phyloP scores from a whole-genome alignment of 2,888 invertebrate genomes.

The Nymphalis c-album region DNA sequence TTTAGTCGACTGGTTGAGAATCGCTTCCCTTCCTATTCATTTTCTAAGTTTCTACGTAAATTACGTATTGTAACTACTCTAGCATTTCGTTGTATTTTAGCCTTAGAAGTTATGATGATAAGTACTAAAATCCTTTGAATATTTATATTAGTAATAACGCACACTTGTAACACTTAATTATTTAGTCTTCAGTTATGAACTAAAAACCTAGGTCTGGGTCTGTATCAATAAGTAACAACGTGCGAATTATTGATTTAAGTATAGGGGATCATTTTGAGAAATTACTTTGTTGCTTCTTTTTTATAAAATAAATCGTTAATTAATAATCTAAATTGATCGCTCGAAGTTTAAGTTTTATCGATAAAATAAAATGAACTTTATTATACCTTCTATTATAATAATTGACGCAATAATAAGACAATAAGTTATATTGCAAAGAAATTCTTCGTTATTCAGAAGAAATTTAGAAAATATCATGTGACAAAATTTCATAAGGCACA shows the following conservation, averaged over 20 bases:
- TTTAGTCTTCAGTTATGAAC: neutral
- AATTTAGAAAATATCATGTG: too few species aligned
- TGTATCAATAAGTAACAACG: too few species aligned
- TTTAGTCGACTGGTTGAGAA: neutral
- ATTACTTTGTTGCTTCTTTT: too few species aligned
- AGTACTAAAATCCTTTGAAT: neutral
- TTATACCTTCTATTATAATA: too few species aligned
- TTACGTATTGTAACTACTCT: neutral
- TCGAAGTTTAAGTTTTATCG: too few species aligned
- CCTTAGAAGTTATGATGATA: neutral
- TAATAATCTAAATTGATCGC: too few species aligned
- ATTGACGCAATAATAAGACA: neutral
- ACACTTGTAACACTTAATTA: neutral
- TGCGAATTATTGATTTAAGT: too few species aligned
- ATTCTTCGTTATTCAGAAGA: too few species aligned
- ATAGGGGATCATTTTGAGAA: too few species aligned
- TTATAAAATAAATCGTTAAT: too few species aligned
- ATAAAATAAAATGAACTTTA: too few species aligned
- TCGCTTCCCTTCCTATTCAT: neutral
- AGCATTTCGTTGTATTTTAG: neutral
- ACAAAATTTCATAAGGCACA: too few species aligned
- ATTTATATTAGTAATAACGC: neutral
- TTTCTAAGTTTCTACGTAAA: neutral
- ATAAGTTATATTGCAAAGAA: neutral
- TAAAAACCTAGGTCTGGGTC: neutral